Conservation (phyloP, 2,888 invertebrate genomes). For the Lasioglossum calceatum region DNA sequence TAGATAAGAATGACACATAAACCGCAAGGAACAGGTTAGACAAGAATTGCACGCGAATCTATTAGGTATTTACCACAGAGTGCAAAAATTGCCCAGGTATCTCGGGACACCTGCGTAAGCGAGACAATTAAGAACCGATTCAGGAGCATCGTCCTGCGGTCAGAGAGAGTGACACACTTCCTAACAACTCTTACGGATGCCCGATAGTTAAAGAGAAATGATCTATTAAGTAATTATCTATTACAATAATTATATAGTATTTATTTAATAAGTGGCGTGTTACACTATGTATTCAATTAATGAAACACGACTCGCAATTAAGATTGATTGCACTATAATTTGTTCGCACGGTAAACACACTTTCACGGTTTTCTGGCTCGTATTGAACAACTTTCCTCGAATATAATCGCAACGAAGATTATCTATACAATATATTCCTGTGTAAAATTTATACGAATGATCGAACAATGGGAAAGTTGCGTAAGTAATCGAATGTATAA, state of each 20-base stretch:
- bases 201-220: background rate
- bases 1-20: too few relatives aligned
- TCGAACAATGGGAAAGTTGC: background rate
- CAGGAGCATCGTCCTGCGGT: background rate
- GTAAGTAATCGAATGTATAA: background rate
- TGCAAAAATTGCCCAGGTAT: background rate
- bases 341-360: background rate
- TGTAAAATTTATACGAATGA: background rate
- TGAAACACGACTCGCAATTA: background rate
- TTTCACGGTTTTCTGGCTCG: background rate
- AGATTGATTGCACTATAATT: background rate
- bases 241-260: background rate
- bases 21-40: too few relatives aligned
- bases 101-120: background rate
- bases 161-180: background rate
- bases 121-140: background rate
- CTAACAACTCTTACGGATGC: background rate
- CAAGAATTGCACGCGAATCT: too few relatives aligned
- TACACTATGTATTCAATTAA: background rate
- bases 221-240: background rate
- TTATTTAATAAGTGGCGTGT: background rate
- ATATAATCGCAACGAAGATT: background rate
- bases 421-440: background rate
- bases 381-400: background rate
- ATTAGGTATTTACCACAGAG: too few relatives aligned